Percentiles rank a stretch among this genome's conserved stretches.
phyloP scores from a whole-genome alignment of 2,113 vertebrate species.

The Steatornis caripensis region DNA sequence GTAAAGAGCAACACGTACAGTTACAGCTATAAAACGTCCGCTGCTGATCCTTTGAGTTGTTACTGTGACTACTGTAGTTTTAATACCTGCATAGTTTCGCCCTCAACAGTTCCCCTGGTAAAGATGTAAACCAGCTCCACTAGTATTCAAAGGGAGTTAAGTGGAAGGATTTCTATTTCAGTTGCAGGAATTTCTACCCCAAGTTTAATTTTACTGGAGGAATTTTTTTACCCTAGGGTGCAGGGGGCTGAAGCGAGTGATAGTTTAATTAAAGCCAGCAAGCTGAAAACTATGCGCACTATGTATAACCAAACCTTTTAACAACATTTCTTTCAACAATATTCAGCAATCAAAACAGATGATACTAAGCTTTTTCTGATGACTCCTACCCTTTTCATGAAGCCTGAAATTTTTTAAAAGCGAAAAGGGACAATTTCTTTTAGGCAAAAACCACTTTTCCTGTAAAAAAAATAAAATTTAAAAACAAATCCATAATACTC shows the following conservation, averaged over 20 bases:
- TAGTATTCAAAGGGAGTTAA: neutral
- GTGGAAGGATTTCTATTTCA: neutral
- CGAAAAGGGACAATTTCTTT: neutral
- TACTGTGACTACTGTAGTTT: neutral
- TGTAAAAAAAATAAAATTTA: neutral
- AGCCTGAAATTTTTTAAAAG: neutral
- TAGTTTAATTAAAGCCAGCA: neutral
- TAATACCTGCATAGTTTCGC: neutral
- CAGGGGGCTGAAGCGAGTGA: neutral
- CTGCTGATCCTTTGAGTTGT: conserved; percentile 7
- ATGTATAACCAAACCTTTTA: neutral
- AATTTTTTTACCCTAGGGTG: neutral
- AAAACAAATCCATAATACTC: neutral
- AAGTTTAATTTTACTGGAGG: neutral
- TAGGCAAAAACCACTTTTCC: neutral
- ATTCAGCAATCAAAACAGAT: neutral
- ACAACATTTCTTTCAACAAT: neutral
- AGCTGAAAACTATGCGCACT: neutral
- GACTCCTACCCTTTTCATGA: neutral
- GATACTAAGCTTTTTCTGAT: neutral
- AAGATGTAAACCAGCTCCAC: neutral
- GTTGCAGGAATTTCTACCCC: neutral
- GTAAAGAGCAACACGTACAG: neutral
- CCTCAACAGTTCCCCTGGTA: neutral
- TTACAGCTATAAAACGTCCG: neutral